Base-by-base conservation (phyloP, 2,797 vertebrate species). In the Thunnus albacares region DNA sequence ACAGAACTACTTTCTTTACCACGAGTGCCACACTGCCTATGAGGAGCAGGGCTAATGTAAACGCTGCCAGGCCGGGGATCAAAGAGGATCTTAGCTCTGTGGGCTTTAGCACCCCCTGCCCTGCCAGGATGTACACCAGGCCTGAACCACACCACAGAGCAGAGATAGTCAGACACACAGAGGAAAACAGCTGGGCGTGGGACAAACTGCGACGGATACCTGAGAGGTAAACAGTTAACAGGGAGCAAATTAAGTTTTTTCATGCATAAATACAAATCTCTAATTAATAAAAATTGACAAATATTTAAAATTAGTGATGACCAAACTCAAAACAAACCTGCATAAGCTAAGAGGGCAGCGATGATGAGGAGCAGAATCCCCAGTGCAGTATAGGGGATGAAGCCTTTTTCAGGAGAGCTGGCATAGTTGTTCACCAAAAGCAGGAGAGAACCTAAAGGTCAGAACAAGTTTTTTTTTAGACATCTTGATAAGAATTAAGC, bases 61-160 rank as follows among this genome's bases (percentile, higher is more conserved):
- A 95, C 0, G 96, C 90, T 14, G 93, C 95, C 76, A 97, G 93
- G 33, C 97, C 97, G 0, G 97, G 97, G 52, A 97, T 89, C 59
- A 96, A 72, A 1, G 96, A 93, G 1, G 90, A 62, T 6, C 77
- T 90, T 33, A 95, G 80, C 0, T 80, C 84, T 2, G 47, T 0
- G 1, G 28, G 17, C 0, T 15, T 49, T 63, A 97, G 76, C 41
- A 90, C 77, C 1, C 83, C 84, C 77, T 96, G 92, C 3, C 96
- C 97, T 0, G 64, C 75, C 80, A 97, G 93, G 77, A 97, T 89
- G 60, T 96, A 87, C 60, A 96, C 84, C 52, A 96, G 88, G 55
- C 97, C 97, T 0, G 95, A 95, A 60, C 95, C 93, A 0, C 93
- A 95, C 97, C 97, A 98, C 64, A 97, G 91, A 11, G 91, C 94